Conservation (phyloP, 2,888 invertebrate genomes). For the Agapostemon virescens region DNA sequence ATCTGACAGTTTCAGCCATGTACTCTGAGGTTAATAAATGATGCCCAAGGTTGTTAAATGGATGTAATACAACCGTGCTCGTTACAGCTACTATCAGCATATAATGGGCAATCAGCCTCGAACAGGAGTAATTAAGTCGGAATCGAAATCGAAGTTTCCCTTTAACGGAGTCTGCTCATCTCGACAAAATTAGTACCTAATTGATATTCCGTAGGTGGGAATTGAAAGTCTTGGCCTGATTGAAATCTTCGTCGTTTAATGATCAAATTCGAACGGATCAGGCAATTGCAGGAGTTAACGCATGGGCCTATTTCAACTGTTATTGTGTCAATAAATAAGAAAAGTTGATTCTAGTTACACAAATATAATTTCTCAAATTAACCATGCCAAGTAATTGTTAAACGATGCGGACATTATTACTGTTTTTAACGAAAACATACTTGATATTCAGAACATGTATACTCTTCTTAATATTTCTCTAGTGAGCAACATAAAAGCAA, state of each 20-base stretch:
- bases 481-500: too few relatives aligned
- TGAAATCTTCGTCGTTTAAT: conserved; percentile 28
- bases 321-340: neutral
- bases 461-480: too few relatives aligned
- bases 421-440: neutral
- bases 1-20: too few relatives aligned
- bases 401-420: neutral
- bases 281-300: neutral
- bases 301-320: neutral
- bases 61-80: conserved; percentile 23
- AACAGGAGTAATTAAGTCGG: conserved; percentile 59
- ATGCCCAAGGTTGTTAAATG: neutral
- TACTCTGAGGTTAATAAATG: neutral
- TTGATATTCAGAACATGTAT: neutral
- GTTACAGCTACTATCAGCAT: conserved; percentile 34
- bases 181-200: conserved; percentile 48
- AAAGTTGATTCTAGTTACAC: neutral
- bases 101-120: conserved; percentile 55
- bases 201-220: conserved; percentile 54
- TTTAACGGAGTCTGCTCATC: conserved; percentile 28
- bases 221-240: conserved; percentile 51
- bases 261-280: too few relatives aligned
- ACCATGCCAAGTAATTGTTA: neutral
- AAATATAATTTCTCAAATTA: neutral
- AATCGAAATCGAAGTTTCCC: conserved; percentile 46